Base-by-base conservation (phyloP, 2,113 vertebrate species). In the Paralichthys olivaceus region DNA sequence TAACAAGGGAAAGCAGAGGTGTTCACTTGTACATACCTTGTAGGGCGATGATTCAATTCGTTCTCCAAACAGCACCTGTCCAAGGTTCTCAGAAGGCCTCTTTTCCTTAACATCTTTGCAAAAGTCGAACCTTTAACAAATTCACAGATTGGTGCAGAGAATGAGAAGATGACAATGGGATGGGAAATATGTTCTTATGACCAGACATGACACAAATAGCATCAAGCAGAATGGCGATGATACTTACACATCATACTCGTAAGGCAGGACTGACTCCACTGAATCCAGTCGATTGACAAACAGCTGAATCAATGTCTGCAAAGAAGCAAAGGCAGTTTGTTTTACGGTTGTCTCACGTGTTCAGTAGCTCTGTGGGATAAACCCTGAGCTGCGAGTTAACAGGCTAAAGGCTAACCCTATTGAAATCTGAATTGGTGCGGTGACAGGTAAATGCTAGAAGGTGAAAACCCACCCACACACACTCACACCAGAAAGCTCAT, bases 231-330 rank as follows among this genome's bases (percentile, higher is more conserved):
- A 54, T 15, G 2, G 0, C 26, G 77, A 32, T 11, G 11, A 4
- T 43, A 97, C 98, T 97, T 93, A 99, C 98, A 96, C 95, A 25
- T 98, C 96, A 81, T 99, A 99, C 84, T 99, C 98, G 0, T 99
- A 99, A 57, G 98, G 98, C 79, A 99, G 95, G 69, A 99, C 98
- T n/a, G 98, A 99, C 87, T 99, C 98, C 61, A 99, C 98, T 0
- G 98, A 99, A 90, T 99, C 98, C 86, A 99, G 92, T n/a, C 98
- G 95, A 86, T 99, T 99, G 75, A 99, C 98, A 87, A 97, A 99
- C 22, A 99, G 90, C 87, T 98, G 94, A 61, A 99, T 97, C 13
- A 69, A 70, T 77, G 92, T 93, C 98, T 99, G 92, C 55, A 93
- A 92, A 90, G 59, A 78, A 40, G 68, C 8, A 69, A 29, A 65